These are phyloP conservation scores for Palloptera scutellata DNA, from an alignment of 2,888 invertebrate genomes.

Conservation along the genomic window DNA sequence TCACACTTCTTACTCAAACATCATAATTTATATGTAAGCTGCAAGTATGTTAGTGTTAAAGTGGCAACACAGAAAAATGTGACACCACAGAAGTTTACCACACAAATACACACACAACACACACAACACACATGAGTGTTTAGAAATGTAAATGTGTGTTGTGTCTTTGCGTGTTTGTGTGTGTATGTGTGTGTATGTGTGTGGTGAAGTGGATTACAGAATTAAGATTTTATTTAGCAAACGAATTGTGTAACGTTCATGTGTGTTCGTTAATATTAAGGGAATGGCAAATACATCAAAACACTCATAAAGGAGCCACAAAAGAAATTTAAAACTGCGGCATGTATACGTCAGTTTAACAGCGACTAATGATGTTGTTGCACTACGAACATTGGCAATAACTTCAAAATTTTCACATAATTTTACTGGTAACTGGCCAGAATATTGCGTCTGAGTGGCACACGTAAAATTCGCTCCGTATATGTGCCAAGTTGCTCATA, in stretches of 20 bases:
- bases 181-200: conserved; percentile 4
- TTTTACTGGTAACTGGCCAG: no score
- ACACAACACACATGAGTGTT: no score
- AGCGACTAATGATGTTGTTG: neutral
- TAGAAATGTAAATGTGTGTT: neutral
- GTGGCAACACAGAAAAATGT: conserved; percentile 28
- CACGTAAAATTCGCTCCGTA: neutral
- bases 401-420: no score
- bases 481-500: neutral
- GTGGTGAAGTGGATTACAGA: conserved; percentile 21
- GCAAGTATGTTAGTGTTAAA: conserved; percentile 23
- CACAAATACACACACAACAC: neutral
- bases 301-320: neutral
- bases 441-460: neutral
- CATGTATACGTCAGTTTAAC: neutral
- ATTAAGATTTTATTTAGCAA: conserved; percentile 28
- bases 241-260: conserved; percentile 6
- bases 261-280: neutral
- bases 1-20: conserved; percentile 21
- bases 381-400: neutral
- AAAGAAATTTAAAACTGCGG: neutral
- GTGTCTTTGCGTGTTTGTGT: conserved; percentile 1
- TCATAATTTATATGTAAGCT: conserved; percentile 28
- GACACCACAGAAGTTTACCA: conserved; percentile 8
- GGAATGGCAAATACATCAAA: neutral